phyloP scores from a whole-genome alignment of 2,888 invertebrate species.

The Drosophila formosana region DNA sequence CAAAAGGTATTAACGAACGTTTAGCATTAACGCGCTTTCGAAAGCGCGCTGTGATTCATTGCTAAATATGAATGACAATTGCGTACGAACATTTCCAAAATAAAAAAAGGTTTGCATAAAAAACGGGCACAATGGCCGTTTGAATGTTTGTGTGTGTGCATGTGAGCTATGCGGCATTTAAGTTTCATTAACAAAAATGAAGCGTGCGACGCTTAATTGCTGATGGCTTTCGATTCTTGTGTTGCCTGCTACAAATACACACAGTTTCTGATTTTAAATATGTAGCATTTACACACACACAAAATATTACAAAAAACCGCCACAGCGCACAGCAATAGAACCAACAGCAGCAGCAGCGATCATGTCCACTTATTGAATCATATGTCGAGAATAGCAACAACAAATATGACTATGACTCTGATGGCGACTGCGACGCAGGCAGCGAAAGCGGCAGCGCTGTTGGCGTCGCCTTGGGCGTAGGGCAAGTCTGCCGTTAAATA shows the following conservation, averaged over 20 bases:
- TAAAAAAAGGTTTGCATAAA: constrained; percentile 47
- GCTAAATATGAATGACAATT: constrained; percentile 48
- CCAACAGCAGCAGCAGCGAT: constrained; percentile 43
- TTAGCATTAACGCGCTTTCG: constrained; percentile 23
- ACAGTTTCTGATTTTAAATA: constrained; percentile 56
- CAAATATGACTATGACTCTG: constrained; percentile 60
- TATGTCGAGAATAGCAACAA: constrained; percentile 84
- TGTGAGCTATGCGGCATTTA: constrained; percentile 30
- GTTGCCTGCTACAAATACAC: constrained; percentile 24
- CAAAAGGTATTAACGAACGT: constrained; percentile 29
- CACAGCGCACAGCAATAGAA: constrained; percentile 39
- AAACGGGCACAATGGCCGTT: constrained; percentile 34
- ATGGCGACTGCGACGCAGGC: constrained; percentile 25
- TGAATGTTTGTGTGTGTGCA: constrained; percentile 4
- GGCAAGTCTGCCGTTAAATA: constrained; percentile 40
- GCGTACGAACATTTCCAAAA: constrained; percentile 45
- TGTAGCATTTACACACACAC: constrained; percentile 65
- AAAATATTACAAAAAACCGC: constrained; percentile 69
- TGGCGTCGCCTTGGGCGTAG: constrained; percentile 44
- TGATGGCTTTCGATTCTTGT: constrained; percentile 30
- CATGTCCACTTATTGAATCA: constrained; percentile 82
- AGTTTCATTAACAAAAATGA: constrained; percentile 63
- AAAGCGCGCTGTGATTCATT: constrained; percentile 33
- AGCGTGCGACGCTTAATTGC: constrained; percentile 42
- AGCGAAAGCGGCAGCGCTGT: constrained; percentile 48